phyloP scores from a whole-genome alignment of 2,888 invertebrate genomes.

The Ceramica pisi region DNA sequence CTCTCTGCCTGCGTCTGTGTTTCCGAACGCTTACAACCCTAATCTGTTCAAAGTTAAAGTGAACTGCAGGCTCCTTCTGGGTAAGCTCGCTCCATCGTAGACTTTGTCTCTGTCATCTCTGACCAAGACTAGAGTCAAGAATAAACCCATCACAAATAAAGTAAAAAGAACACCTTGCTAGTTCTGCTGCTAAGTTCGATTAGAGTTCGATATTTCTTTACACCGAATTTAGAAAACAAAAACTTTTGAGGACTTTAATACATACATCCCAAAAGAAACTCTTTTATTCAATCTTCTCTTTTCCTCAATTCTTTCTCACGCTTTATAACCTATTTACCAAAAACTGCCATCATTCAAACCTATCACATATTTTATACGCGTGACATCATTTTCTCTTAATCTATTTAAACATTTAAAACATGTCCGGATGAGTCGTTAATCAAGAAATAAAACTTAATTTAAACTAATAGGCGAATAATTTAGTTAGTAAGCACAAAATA shows the following conservation, averaged over 20 bases:
- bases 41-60: no score
- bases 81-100: no score
- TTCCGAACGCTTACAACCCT: no score
- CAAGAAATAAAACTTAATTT: slow-evolving; percentile 53
- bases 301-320: not conserved
- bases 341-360: slow-evolving; percentile 4
- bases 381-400: slow-evolving; percentile 50
- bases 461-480: slow-evolving; percentile 56
- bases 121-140: no score
- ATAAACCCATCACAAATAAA: no score
- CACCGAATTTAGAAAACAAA: not conserved
- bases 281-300: no score
- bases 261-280: no score
- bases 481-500: slow-evolving; percentile 49
- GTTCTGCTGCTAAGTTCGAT: not conserved
- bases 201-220: not conserved
- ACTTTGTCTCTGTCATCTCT: no score
- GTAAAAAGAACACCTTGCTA: no score
- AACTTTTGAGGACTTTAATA: not conserved
- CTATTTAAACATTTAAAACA: slow-evolving; percentile 36
- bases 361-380: slow-evolving; percentile 11
- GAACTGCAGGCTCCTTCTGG: no score
- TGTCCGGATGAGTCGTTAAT: slow-evolving; percentile 34
- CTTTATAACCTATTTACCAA: slow-evolving; percentile 1
- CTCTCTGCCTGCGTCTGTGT: no score